Evolutionary conservation across 1,140 invertebrate species (phyloP), one percentile per base, ranked within the genome.

Genomic region (Myzus persicae): DNA sequence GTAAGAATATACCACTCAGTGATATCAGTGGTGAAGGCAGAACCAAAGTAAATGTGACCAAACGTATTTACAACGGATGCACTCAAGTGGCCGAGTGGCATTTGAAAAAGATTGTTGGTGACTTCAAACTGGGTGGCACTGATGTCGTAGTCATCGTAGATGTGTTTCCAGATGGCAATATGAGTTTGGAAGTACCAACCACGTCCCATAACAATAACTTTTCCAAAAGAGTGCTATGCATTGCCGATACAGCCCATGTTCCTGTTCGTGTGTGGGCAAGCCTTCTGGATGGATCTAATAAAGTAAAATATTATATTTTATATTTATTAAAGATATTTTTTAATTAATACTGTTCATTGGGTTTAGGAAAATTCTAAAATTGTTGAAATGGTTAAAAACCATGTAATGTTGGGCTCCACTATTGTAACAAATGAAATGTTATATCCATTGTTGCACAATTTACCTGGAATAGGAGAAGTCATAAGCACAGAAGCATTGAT

Each of bases 401-500:
- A 94, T 91, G 94, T 95, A 38, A 94, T 94, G 88, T 93, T 93
- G 42, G 94, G 94, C 76, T 95, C 94, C n/a, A 95, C 94, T 14
- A 92, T 95, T 76, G 94, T 95, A 46, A 94, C 94, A 14, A 94
- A 94, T 93, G 94, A 94, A 38, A 90, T 93, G 1, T 92, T 94
- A 9, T 94, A 94, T 89, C 94, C 94, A 31, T 93, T 94, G n/a
- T 81, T 94, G 36, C 93, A 94, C 44, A 89, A 93, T 38, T 91
- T 94, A 26, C 94, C 94, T 93, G 94, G 93, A 38, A 94, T 94
- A 90, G 93, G 94, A n/a, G 94, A 94, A 87, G 94, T 95, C 8
- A 94, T 95, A 81, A 94, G 94, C 84, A 94, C 94, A 46, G 94
- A 95, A 93, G 94, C 94, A n/a, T 93, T 95, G 22, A 95, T 94